Conservation (phyloP, 2,113 vertebrate species). For the Corydoras maculifer region DNA sequence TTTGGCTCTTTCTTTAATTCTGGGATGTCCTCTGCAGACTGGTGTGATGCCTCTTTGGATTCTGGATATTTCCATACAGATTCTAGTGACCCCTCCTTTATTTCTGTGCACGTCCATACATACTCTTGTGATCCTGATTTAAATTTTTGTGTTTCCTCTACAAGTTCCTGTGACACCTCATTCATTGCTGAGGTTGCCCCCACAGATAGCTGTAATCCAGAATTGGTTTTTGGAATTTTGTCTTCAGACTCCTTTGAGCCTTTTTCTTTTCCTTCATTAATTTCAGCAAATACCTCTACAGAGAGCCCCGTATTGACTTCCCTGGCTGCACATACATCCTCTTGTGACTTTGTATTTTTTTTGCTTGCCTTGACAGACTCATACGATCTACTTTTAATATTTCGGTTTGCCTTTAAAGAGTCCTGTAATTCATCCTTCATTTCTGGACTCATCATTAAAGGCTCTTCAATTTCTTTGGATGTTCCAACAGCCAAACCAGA, state of each 20-base stretch:
- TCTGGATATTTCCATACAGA: too few relatives aligned
- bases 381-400: background rate
- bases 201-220: background rate
- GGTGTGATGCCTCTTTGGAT: background rate
- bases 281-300: background rate
- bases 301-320: background rate
- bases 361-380: too few relatives aligned
- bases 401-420: background rate
- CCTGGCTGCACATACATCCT: background rate
- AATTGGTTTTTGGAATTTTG: background rate
- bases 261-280: background rate
- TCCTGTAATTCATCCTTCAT: background rate
- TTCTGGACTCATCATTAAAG: background rate
- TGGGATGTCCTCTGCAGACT: background rate
- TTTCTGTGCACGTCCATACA: background rate
- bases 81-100: background rate
- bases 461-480: background rate
- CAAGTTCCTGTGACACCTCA: background rate
- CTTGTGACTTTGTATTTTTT: background rate
- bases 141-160: constrained; percentile 3
- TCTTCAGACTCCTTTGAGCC: background rate
- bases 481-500: too few relatives aligned
- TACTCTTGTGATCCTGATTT: too few relatives aligned
- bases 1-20: background rate
- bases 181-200: background rate